Evolutionary conservation across 2,113 vertebrate genomes (phyloP), one percentile per base, ranked within the genome.

Genomic region (Hypomesus transpacificus): DNA sequence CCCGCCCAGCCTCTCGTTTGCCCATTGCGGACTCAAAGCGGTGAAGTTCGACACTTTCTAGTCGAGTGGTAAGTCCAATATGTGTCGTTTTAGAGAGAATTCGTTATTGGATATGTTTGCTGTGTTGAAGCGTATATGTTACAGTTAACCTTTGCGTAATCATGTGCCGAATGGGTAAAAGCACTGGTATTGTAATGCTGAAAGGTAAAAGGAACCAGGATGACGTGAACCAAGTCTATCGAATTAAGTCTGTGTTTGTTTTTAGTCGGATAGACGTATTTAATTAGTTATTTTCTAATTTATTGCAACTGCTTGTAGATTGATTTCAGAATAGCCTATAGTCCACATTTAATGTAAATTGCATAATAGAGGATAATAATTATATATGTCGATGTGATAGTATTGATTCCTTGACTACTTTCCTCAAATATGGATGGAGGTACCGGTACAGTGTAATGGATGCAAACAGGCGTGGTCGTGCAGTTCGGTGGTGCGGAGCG

Each of bases 391-490:
- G 39, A 46, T 46, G 39, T 46, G 39, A 46, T 46, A 46, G 39
- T 46, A 46, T 46, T 18, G 46, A 9, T 24, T 14, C 34, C 9
- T 14, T 46, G 17, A 20, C 14, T 34, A n/a, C n/a, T 68, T 13
- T 13, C 18, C 21, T 71, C 21, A 46, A 59, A 63, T 64, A 64
- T 65, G 34, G 61, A 57, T 68, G 59, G 59, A 14, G 76, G 71
- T 87, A 88, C 82, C 87, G 80, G 88, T 81, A 72, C 78, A 24
- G 84, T 73, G 64, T 65, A 53, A 63, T 72, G 82, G 88, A 80
- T 87, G 88, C 84, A 83, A 85, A 86, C 90, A 91, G 92, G 89
- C 90, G 91, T 91, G 91, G 91, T 86, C 86, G 75, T 21, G 68
- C 51, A 66, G 79, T 52, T 78, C 78, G 74, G 76, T 39, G 20